A percentile compares a stretch with the other conserved stretches of the same genome.
Conservation (phyloP, 2,113 vertebrate genomes). For the Engystomops pustulosus region DNA sequence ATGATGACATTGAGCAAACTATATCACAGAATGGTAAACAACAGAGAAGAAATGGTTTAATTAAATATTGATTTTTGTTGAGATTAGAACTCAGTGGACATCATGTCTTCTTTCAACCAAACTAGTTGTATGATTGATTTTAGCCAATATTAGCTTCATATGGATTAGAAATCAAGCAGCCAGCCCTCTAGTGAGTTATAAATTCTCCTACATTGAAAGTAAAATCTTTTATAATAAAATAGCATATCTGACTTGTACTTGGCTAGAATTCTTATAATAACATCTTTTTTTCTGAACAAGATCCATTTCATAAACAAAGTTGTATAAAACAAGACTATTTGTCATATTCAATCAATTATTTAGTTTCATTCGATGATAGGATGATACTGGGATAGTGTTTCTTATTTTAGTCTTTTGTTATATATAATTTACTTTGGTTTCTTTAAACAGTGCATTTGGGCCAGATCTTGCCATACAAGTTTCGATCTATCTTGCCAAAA, state of each 20-base stretch:
- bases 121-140: conserved; percentile 55
- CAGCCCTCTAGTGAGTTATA: conserved; percentile 49
- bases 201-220: conserved; percentile 49
- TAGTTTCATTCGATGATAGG: conserved; percentile 3
- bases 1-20: conserved; percentile 44
- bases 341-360: conserved; percentile 32
- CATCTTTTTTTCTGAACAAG: conserved; percentile 18
- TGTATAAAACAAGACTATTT: conserved; percentile 6
- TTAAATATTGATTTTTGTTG: conserved; percentile 57
- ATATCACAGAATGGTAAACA: conserved; percentile 35
- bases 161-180: conserved; percentile 49
- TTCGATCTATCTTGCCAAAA: too few species aligned
- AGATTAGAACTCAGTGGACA: conserved; percentile 47
- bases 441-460: too few species aligned
- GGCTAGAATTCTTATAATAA: conserved; percentile 29
- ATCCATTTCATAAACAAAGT: not conserved
- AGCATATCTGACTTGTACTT: conserved; percentile 34
- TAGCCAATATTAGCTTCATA: conserved; percentile 53
- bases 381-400: too few species aligned
- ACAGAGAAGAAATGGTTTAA: conserved; percentile 55
- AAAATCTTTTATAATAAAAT: conserved; percentile 56
- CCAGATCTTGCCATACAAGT: too few species aligned
- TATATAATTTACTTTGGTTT: too few species aligned
- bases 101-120: conserved; percentile 54
- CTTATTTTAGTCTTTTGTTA: too few species aligned